Evolutionary conservation across 2,888 invertebrate genomes (phyloP).

Genomic region (Hermodice carunculata): DNA sequence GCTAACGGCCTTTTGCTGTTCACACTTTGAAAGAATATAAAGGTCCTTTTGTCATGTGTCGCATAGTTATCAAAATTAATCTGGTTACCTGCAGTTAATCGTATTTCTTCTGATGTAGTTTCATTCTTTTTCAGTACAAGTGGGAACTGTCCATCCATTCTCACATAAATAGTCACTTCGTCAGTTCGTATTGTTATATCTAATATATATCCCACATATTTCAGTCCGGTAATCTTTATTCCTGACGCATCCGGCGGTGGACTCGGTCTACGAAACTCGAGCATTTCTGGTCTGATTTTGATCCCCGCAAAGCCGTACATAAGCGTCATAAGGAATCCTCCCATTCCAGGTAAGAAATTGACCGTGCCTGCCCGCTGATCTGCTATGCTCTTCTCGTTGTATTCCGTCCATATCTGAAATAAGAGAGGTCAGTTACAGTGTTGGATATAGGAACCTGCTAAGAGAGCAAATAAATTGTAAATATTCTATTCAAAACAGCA

Average conservation of each 20-base stretch:
- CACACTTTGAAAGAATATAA: too few species aligned
- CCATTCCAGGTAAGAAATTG: slow-evolving; percentile 48
- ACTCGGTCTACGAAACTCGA: slow-evolving; percentile 43
- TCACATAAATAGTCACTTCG: slow-evolving; percentile 18
- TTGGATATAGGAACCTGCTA: too few species aligned
- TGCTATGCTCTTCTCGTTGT: slow-evolving; percentile 19
- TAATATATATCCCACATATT: slow-evolving; percentile 30
- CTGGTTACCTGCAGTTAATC: slow-evolving; percentile 10
- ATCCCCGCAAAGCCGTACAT: slow-evolving; percentile 45
- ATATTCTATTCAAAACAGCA: too few species aligned
- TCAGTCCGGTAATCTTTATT: slow-evolving; percentile 32
- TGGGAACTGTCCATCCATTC: slow-evolving; percentile 18
- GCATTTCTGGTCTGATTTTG: slow-evolving; percentile 40
- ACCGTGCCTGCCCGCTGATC: slow-evolving; percentile 38
- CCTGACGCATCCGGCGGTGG: slow-evolving; percentile 43
- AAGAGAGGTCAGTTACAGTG: background rate
- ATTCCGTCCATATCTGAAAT: slow-evolving; percentile 47
- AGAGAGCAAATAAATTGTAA: too few species aligned
- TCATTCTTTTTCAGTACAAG: slow-evolving; percentile 34
- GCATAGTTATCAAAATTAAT: too few species aligned
- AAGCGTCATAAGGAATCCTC: slow-evolving; percentile 46
- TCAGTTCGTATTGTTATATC: background rate
- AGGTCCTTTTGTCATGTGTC: too few species aligned
- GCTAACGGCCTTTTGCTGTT: too few species aligned
- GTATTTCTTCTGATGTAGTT: slow-evolving; percentile 20